Conservation (phyloP, 2,113 vertebrate species). For the Ochotona curzoniae region DNA sequence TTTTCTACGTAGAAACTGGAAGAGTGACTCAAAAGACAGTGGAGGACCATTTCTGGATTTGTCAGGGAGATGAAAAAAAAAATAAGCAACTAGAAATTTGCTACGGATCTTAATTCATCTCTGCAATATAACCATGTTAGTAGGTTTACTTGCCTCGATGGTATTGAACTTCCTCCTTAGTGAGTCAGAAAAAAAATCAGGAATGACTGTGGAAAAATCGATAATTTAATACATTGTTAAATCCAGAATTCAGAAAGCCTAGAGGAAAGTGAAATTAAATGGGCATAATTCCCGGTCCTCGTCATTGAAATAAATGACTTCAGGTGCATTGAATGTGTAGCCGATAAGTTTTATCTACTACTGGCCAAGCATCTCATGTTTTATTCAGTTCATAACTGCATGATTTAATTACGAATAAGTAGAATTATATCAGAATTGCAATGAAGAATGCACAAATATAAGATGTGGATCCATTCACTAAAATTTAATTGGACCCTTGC, state of each 20-base stretch:
- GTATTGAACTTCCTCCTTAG: neutral
- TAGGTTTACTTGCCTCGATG: conserved; percentile 53
- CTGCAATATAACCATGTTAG: neutral
- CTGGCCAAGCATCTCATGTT: neutral
- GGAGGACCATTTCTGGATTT: conserved; percentile 35
- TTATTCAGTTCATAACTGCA: neutral
- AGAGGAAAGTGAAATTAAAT: conserved; percentile 34
- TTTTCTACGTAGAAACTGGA: conserved; percentile 58
- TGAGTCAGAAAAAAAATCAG: neutral
- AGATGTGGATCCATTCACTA: neutral
- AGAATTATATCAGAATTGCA: neutral
- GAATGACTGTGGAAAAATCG: neutral
- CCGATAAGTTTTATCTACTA: neutral
- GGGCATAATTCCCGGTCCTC: neutral
- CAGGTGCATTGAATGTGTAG: neutral
- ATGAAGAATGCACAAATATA: neutral
- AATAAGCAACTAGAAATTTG: conserved; percentile 56
- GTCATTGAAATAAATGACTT: neutral
- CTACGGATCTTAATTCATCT: conserved; percentile 52
- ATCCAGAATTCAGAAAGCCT: neutral
- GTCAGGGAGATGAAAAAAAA: conserved; percentile 41
- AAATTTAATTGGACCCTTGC: neutral
- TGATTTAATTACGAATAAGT: neutral
- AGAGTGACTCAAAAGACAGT: conserved; percentile 50
- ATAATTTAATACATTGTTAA: conserved; percentile 40